Base-by-base conservation (phyloP, 2,797 vertebrate species). In the Danio choprae region DNA sequence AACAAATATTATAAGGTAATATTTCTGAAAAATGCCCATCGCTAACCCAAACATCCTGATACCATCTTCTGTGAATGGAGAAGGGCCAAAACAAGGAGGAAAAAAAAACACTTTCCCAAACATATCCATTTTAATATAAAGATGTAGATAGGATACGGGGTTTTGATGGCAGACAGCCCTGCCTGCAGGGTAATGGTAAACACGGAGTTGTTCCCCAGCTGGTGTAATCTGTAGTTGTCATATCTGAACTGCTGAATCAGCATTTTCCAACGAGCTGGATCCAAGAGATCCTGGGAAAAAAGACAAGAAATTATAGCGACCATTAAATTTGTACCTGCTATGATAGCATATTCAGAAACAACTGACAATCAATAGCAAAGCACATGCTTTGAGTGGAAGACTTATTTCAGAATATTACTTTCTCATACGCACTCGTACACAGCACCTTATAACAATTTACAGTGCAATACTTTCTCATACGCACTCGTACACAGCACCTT, bases 171-270 rank as follows among this genome's bases (percentile, higher is more conserved):
- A 53, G 98, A 99, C 85, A 99, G 96, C 74, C 98, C 97, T 18
- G 97, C 98, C 92, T 99, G 98, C 77, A 99, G 94, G 58, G 98
- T 99, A 88, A 99, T 98, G 38, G 98, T 99, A 90, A 99, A 99
- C 81, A 99, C 98, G 0, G 98, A 99, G 92, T 95, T 99, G 91
- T 97, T 99, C 74, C 98, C 98, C 93, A 99, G 94, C 92, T 99
- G 98, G 92, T 99, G 98, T 89, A 99, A 94, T 89, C 97, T 95
- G 92, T 99, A 99, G 94, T 99, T 99, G 92, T 99, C 98, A 16
- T 99, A 99, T 86, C 98, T 94, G 86, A 99, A 99, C 91, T 99
- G 98, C 88, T 99, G 98, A 88, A 97, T 99, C 86, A 99, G 93
- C 97, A 99, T 98, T 89, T 98, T 97, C 98, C 98, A 99, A 87